These are phyloP conservation scores for Amblyraja radiata DNA, from an alignment of 2,797 vertebrate species.

Conservation along the genomic window DNA sequence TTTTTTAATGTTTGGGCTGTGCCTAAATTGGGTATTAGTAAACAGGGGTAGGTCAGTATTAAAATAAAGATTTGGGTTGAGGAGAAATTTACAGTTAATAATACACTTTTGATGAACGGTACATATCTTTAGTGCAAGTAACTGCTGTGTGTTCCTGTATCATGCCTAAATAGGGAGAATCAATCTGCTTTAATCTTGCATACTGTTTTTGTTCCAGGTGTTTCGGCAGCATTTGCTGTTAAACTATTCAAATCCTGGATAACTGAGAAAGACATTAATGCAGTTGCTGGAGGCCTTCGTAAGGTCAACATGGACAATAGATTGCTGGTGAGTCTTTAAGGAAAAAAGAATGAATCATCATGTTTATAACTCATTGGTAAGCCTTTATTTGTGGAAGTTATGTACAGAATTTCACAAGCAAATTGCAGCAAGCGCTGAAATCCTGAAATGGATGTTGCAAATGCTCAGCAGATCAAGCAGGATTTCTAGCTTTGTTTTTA, in stretches of 20 bases:
- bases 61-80: neutral
- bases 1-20: no score
- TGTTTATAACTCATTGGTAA: neutral
- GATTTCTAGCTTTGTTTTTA: no score
- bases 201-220: conserved; percentile 61
- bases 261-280: conserved; percentile 90
- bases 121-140: neutral
- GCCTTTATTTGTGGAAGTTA: neutral
- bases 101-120: no score
- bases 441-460: no score
- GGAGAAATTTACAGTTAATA: neutral
- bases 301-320: conserved; percentile 97
- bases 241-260: conserved; percentile 98
- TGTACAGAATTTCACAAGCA: neutral
- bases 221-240: conserved; percentile 88
- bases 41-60: no score
- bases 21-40: no score
- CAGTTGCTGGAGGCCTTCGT: conserved; percentile 79
- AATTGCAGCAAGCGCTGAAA: no score
- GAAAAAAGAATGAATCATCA: neutral
- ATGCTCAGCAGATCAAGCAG: no score
- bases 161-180: neutral
- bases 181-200: neutral
- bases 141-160: neutral
- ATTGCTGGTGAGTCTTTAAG: conserved; percentile 69